phyloP scores from a whole-genome alignment of 2,797 vertebrate genomes.

The Phoeniculus purpureus region DNA sequence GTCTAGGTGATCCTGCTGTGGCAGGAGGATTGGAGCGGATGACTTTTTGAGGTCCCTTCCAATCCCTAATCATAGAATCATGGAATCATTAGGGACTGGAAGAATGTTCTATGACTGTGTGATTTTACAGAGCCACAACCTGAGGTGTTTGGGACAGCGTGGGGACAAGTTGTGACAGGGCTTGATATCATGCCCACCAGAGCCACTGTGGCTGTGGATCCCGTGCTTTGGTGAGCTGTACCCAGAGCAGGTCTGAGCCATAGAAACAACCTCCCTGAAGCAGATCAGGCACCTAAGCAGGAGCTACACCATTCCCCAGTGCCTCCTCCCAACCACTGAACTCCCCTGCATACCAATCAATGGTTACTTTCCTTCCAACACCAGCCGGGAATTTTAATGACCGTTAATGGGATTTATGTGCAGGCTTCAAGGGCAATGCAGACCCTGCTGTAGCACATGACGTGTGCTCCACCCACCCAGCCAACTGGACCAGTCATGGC shows the following conservation, averaged over 20 bases:
- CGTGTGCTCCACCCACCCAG: not conserved
- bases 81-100: not conserved
- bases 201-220: not conserved
- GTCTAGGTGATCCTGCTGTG: too few species aligned
- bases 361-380: not conserved
- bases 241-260: not conserved
- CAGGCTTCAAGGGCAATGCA: not conserved
- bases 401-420: not conserved
- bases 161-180: not conserved
- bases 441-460: not conserved
- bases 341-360: not conserved
- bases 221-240: accelerated
- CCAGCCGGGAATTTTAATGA: not conserved
- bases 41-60: too few species aligned
- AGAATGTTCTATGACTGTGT: too few species aligned
- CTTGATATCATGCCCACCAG: accelerated
- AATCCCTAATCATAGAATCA: too few species aligned
- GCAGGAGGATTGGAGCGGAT: too few species aligned
- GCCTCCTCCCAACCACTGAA: not conserved
- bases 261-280: not conserved
- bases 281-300: not conserved
- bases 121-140: accelerated
- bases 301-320: not conserved
- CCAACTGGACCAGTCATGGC: accelerated
- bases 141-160: accelerated